phyloP scores from a whole-genome alignment of 2,888 invertebrate species.

The Diachrysia chrysitis region DNA sequence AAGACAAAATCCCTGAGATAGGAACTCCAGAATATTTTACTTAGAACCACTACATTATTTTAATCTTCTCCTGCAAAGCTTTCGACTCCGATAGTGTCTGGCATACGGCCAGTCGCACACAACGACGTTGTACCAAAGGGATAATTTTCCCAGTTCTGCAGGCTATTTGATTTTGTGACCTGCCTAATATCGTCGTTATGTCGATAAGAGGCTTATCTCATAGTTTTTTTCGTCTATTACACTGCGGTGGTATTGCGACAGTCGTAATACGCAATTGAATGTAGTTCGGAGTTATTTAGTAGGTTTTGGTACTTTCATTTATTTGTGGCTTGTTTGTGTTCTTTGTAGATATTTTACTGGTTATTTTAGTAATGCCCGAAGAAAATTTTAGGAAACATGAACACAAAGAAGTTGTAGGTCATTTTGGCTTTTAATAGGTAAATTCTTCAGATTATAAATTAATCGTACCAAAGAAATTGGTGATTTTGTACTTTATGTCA shows the following conservation, averaged over 20 bases:
- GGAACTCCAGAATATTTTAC: conserved; percentile 56
- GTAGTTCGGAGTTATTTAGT: not conserved
- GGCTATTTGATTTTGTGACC: conserved; percentile 73
- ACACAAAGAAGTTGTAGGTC: too few species aligned
- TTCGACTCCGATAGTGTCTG: conserved; percentile 61
- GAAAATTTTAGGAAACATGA: not conserved
- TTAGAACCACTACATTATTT: conserved; percentile 62
- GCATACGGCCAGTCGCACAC: conserved; percentile 62
- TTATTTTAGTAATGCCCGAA: not conserved
- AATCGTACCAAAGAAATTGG: too few species aligned
- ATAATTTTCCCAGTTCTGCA: conserved; percentile 69
- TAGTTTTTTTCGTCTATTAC: conserved; percentile 61
- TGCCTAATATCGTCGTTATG: conserved; percentile 63
- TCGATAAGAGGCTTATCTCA: conserved; percentile 63
- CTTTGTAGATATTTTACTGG: not conserved
- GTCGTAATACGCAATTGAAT: conserved; percentile 28
- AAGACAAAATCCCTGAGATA: conserved; percentile 23
- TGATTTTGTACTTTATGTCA: too few species aligned
- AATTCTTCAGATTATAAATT: not conserved
- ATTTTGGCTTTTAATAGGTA: not conserved
- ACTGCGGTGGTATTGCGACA: conserved; percentile 25
- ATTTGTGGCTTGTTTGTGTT: not conserved
- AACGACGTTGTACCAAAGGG: conserved; percentile 62
- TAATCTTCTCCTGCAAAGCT: conserved; percentile 65
- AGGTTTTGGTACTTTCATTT: not conserved